Base-by-base conservation (phyloP, 2,113 vertebrate species). In the Pachypanchax playfairii region DNA sequence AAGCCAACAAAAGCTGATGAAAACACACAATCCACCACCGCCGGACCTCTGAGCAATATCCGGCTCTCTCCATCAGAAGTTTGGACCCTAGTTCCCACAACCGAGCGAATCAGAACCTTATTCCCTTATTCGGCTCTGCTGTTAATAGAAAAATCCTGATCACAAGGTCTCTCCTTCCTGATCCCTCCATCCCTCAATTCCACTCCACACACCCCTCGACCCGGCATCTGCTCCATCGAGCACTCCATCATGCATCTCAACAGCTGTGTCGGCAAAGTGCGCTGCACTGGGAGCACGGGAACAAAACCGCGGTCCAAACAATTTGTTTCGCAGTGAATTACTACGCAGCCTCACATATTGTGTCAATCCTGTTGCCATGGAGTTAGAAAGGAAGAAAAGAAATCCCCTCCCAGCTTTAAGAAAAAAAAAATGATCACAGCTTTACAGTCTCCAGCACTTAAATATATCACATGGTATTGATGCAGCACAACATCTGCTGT, bases 101-200 rank as follows among this genome's bases (percentile, higher is more conserved):
- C 54, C 59, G 49, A 63, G 72, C 72, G 66, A 44, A 66, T 79
- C 65, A 58, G 29, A 76, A 84, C 71, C 77, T 52, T 38, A 76
- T 58, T 76, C 84, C 52, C 67, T 60, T 17, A 41, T 50, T 65
- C 41, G 51, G 80, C 70, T 72, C 50, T 12, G 69, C 70, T 55
- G 86, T 89, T 91, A 91, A 91, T 89, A 89, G 90, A 89, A 91
- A 90, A 83, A 80, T 83, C 89, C 87, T 73, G 82, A 77, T 87
- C 82, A 69, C 82, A 69, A 49, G 72, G 67, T 80, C 65, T 58
- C 80, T 65, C 76, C 58, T 58, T 79, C 38, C 82, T 66, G 80
- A 82, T 79, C 67, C 77, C 38, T 66, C 62, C 46, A 64, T 79
- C 71, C 75, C 75, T 81, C 72, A 67, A 64, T 87, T 89, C 85